phyloP scores from a whole-genome alignment of 1,140 invertebrate genomes.

The Laodelphax striatellus region DNA sequence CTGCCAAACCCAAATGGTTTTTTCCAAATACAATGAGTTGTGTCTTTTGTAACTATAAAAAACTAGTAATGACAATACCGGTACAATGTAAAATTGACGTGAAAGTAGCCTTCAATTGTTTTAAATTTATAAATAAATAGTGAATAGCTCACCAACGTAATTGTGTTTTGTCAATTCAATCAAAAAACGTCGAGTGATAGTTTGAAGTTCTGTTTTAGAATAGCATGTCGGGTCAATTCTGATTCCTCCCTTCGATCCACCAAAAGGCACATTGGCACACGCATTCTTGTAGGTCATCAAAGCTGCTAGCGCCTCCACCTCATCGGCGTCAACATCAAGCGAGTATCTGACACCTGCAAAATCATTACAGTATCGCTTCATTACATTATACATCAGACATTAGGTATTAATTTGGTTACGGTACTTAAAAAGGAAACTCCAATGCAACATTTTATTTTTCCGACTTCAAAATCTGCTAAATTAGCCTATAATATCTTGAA shows the following conservation, averaged over 20 bases:
- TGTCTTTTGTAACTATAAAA: no score
- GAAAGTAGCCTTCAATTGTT: no score
- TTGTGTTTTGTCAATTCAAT: constrained; percentile 46
- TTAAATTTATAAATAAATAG: no score
- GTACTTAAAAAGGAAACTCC: no score
- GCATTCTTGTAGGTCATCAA: constrained; percentile 78
- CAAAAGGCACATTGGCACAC: constrained; percentile 69
- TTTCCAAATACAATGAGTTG: no score
- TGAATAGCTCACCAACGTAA: neutral
- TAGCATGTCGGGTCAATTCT: constrained; percentile 72
- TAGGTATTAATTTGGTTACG: no score
- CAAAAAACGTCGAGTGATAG: constrained; percentile 74
- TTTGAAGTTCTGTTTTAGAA: constrained; percentile 65
- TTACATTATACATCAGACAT: neutral
- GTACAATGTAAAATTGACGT: no score
- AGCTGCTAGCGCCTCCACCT: constrained; percentile 73
- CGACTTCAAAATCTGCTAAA: no score
- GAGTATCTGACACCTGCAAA: constrained; percentile 55
- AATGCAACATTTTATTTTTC: no score
- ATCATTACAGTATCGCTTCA: neutral
- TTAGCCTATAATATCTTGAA: no score
- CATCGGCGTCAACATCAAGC: constrained; percentile 53
- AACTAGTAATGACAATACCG: no score
- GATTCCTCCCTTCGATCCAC: constrained; percentile 78
- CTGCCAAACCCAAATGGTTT: no score